Percentiles rank a stretch among this genome's conserved stretches.
Evolutionary conservation across 2,797 vertebrate genomes (phyloP).

Genomic region (Labeo calbasu): DNA sequence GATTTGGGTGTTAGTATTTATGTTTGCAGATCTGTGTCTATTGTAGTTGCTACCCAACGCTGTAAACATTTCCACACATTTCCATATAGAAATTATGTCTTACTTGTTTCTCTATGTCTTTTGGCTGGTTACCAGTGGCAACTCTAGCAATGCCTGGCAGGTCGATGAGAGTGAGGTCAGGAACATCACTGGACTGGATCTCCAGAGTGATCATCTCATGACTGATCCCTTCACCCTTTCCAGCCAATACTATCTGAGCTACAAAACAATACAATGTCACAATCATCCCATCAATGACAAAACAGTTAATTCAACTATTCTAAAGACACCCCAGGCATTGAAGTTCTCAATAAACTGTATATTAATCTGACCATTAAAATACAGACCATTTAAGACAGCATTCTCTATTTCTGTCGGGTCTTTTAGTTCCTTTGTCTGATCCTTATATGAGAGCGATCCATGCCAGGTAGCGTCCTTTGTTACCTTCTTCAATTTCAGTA

Average conservation of each 20-base stretch:
- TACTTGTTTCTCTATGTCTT: conserved; percentile 76
- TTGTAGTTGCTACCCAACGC: not conserved
- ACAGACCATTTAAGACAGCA: conserved; percentile 48
- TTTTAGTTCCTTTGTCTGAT: not conserved
- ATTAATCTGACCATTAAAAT: not conserved
- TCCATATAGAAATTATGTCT: not conserved
- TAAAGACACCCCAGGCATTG: not conserved
- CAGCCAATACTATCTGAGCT: conserved; percentile 59
- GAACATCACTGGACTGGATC: conserved; percentile 71
- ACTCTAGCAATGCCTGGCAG: conserved; percentile 82
- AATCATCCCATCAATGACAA: not conserved
- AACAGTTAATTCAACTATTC: not conserved
- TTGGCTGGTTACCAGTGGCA: conserved; percentile 73
- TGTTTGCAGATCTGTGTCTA: not conserved
- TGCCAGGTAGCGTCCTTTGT: conserved; percentile 21
- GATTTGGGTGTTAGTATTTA: not conserved
- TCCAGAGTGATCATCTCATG: conserved; percentile 76
- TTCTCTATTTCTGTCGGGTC: conserved; percentile 47
- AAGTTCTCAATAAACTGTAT: not conserved
- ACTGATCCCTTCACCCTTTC: conserved; percentile 69
- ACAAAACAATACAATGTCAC: not conserved
- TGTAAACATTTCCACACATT: not conserved
- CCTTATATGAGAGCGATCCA: conserved; percentile 36
- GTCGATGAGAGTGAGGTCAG: conserved; percentile 82
- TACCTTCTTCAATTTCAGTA: conserved; percentile 57